Percentiles rank a stretch among this genome's conserved stretches.
Conservation (phyloP, 2,797 vertebrate species). For the Acipenser transmontanus region DNA sequence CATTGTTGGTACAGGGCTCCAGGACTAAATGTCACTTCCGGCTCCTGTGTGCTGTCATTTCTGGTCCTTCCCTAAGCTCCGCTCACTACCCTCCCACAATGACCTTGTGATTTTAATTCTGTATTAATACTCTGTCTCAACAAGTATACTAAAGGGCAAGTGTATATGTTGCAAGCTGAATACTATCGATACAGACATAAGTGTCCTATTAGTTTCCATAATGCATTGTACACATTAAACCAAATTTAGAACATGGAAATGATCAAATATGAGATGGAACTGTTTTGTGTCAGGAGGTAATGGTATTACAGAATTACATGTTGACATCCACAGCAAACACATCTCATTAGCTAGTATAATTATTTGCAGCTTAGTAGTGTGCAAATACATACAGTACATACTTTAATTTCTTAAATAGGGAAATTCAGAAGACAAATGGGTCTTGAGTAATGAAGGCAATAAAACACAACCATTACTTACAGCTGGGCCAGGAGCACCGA, state of each 20-base stretch:
- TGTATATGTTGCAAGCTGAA: too few species aligned
- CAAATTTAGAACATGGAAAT: constrained; percentile 10
- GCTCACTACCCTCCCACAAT: too few species aligned
- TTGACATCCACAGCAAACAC: background rate
- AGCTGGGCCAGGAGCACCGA: constrained; percentile 93
- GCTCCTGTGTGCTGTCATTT: too few species aligned
- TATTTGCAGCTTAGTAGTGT: background rate
- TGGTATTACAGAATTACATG: background rate
- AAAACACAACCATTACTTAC: constrained; percentile 59
- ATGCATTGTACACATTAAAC: constrained; percentile 8
- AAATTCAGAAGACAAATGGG: background rate
- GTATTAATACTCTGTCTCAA: too few species aligned
- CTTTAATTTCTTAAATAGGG: background rate
- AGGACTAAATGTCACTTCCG: too few species aligned
- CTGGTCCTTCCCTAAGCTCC: too few species aligned
- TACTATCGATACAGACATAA: too few species aligned
- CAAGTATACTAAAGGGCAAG: too few species aligned
- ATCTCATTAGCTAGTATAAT: constrained; percentile 1
- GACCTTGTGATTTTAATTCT: too few species aligned
- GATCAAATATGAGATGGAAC: constrained; percentile 7
- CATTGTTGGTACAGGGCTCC: too few species aligned
- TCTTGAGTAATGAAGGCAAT: background rate
- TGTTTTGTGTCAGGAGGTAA: background rate
- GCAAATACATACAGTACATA: background rate
- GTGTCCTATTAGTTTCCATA: constrained; percentile 6